Evolutionary conservation across 2,113 vertebrate species (phyloP).

Genomic region (Geococcyx californianus): DNA sequence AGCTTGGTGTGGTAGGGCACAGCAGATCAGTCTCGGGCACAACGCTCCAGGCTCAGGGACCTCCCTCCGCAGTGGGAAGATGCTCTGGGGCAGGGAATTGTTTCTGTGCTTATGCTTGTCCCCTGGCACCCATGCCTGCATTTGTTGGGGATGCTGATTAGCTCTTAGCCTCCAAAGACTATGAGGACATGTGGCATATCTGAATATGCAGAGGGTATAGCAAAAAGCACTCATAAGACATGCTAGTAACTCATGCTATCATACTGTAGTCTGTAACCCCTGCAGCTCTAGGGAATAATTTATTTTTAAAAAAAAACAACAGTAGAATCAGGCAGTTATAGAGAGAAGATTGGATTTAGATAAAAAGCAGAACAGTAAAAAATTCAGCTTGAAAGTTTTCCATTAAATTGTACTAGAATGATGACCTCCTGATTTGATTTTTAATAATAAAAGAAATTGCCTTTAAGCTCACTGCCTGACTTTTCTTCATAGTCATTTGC

Average conservation of each 20-base stretch:
- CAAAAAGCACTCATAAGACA: background rate
- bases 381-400: background rate
- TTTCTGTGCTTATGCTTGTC: background rate
- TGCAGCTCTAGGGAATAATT: background rate
- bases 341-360: background rate
- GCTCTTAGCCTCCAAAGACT: background rate
- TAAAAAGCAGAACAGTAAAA: background rate
- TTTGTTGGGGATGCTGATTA: background rate
- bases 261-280: background rate
- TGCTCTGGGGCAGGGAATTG: background rate
- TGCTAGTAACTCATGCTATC: background rate
- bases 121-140: fast-evolving
- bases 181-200: fast-evolving
- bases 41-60: fast-evolving
- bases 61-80: background rate
- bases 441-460: background rate
- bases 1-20: fast-evolving
- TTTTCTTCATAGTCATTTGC: background rate
- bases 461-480: background rate
- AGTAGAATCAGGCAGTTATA: background rate
- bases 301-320: background rate
- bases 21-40: background rate
- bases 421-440: background rate
- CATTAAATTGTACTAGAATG: background rate
- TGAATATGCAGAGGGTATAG: background rate